Evolutionary conservation across 2,888 invertebrate genomes (phyloP).

Genomic region (Therioaphis trifolii): DNA sequence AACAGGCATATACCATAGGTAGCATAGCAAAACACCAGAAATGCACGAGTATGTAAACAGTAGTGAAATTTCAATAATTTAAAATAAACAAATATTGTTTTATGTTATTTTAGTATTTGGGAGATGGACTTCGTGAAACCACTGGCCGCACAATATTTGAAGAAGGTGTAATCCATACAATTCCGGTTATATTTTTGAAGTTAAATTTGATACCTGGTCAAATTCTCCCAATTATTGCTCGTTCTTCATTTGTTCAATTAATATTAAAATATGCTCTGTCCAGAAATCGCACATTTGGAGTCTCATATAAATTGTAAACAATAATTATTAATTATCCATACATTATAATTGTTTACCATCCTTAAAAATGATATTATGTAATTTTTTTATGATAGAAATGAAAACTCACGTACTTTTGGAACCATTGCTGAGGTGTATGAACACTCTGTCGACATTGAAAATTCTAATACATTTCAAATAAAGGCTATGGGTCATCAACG

Average conservation of each 20-base stretch:
- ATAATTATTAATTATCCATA: background rate
- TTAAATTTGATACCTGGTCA: conserved; percentile 78
- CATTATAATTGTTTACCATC: background rate
- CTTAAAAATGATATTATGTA: background rate
- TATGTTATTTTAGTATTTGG: conserved; percentile 71
- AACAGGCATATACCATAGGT: too few species aligned
- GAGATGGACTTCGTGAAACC: conserved; percentile 74
- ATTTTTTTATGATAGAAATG: background rate
- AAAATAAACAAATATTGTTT: background rate
- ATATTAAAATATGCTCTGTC: conserved; percentile 30
- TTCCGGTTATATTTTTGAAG: conserved; percentile 71
- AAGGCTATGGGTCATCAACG: conserved; percentile 60
- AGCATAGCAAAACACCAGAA: too few species aligned
- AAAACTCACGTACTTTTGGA: conserved; percentile 5
- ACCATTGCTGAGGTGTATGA: conserved; percentile 49
- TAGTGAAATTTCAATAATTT: too few species aligned
- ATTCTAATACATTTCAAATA: background rate
- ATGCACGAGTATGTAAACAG: too few species aligned
- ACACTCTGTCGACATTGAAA: conserved; percentile 13
- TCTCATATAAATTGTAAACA: conserved; percentile 42
- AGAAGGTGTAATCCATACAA: conserved; percentile 70
- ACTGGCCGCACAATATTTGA: conserved; percentile 76
- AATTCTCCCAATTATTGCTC: conserved; percentile 77
- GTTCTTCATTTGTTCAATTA: background rate
- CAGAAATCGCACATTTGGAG: conserved; percentile 48